These are phyloP conservation scores for Orthonyx spaldingii DNA, from an alignment of 2,113 vertebrate genomes.

Conservation along the genomic window DNA sequence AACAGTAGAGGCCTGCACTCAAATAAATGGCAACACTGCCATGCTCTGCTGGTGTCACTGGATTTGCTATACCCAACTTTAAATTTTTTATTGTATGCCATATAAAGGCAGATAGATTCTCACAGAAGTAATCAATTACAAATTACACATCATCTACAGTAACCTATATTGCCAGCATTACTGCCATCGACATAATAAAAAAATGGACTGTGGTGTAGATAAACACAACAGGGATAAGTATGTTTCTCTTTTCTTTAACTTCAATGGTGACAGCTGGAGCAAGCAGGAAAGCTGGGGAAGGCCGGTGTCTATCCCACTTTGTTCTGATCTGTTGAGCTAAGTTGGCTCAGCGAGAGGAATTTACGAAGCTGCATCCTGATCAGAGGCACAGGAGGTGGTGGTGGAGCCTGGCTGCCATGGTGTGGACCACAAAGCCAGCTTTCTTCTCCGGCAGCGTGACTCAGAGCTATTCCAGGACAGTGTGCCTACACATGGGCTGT, in stretches of 20 bases:
- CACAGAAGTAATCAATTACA: not conserved
- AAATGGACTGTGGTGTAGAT: not conserved
- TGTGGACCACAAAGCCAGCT: not conserved
- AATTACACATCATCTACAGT: not conserved
- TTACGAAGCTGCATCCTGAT: not conserved
- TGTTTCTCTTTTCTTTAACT: not conserved
- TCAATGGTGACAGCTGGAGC: not conserved
- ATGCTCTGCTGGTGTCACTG: not conserved
- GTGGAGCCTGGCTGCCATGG: not conserved
- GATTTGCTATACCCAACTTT: not conserved
- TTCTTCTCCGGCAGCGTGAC: conserved; percentile 21
- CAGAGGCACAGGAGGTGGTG: not conserved
- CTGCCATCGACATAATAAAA: not conserved
- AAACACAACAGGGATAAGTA: not conserved
- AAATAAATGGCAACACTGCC: not conserved
- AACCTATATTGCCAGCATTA: not conserved
- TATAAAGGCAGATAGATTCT: not conserved
- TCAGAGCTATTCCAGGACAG: conserved; percentile 63
- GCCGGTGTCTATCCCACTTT: not conserved
- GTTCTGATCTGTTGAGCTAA: not conserved
- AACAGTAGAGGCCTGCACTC: not conserved
- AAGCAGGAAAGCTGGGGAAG: not conserved
- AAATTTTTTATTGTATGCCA: not conserved
- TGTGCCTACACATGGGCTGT: conserved; percentile 39
- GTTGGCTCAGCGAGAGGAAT: not conserved